These are phyloP conservation scores for Ophiothrix spiculata DNA, from an alignment of 35 echinoderm and acorn worm species.

Conservation along the genomic window DNA sequence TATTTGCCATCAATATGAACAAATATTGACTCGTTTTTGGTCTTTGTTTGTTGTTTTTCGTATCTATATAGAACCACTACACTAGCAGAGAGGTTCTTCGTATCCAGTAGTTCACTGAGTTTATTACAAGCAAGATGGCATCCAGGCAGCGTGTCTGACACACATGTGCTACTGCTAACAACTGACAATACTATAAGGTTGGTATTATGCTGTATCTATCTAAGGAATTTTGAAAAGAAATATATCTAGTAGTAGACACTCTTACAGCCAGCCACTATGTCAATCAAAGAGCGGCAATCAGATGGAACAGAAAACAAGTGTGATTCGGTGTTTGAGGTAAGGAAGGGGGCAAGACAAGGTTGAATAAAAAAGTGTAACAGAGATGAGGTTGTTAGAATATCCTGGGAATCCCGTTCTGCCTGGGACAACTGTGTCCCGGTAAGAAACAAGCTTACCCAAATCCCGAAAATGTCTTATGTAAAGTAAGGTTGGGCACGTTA, in stretches of 20 bases:
- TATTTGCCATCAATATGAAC: not conserved
- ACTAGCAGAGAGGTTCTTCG: conserved; percentile 93
- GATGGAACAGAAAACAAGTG: conserved; percentile 83
- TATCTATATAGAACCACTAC: conserved; percentile 65
- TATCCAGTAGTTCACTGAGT: conserved; percentile 57
- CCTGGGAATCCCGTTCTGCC: too few species aligned
- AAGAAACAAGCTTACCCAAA: too few species aligned
- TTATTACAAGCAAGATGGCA: conserved; percentile 87
- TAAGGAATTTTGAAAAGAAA: conserved; percentile 85
- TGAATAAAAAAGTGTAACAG: too few species aligned
- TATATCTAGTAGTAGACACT: conserved; percentile 51
- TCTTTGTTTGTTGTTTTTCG: too few species aligned
- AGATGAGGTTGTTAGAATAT: too few species aligned
- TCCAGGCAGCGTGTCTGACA: conserved; percentile 74
- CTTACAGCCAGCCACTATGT: conserved; percentile 79
- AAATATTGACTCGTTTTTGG: not conserved
- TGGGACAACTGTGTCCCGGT: too few species aligned
- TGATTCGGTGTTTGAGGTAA: too few species aligned
- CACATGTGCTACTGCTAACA: conserved; percentile 76
- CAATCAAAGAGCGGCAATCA: conserved; percentile 53
- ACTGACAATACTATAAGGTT: conserved; percentile 92
- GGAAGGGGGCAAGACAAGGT: too few species aligned
- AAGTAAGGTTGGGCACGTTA: too few species aligned
- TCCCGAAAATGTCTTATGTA: too few species aligned
- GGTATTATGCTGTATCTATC: conserved; percentile 52